These are phyloP conservation scores for Periophthalmus modestus DNA, from an alignment of 2,113 vertebrate species.

Conservation along the genomic window DNA sequence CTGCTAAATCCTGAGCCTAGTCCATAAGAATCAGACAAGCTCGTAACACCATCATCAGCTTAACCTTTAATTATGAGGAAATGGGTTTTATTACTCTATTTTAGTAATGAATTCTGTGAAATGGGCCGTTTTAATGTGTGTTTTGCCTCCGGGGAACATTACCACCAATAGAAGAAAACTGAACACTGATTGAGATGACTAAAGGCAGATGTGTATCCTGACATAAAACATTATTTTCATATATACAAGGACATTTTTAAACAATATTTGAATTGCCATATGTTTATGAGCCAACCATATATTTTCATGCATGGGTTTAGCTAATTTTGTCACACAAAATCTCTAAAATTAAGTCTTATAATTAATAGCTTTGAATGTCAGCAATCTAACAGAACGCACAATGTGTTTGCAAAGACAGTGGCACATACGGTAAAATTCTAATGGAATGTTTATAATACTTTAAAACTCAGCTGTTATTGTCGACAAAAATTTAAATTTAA, in stretches of 20 bases:
- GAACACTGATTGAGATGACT: constrained; percentile 38
- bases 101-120: constrained; percentile 41
- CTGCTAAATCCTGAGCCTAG: constrained; percentile 15
- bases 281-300: background rate
- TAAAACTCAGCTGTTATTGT: too few relatives aligned
- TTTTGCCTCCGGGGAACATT: constrained; percentile 36
- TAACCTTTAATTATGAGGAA: constrained; percentile 42
- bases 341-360: background rate
- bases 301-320: background rate
- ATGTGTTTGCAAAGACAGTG: too few relatives aligned
- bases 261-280: background rate
- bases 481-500: background rate
- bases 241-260: background rate
- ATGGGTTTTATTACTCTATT: constrained; percentile 44
- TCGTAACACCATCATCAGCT: constrained; percentile 29
- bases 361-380: background rate
- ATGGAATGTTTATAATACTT: too few relatives aligned
- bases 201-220: constrained; percentile 39
- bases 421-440: too few relatives aligned
- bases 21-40: constrained; percentile 34
- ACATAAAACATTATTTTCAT: constrained; percentile 33
- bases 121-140: constrained; percentile 44
- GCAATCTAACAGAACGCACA: too few relatives aligned
- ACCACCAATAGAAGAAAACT: constrained; percentile 44
- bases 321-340: background rate